Evolutionary conservation across 2,113 vertebrate species (phyloP).

Genomic region (Vulpes lagopus): DNA sequence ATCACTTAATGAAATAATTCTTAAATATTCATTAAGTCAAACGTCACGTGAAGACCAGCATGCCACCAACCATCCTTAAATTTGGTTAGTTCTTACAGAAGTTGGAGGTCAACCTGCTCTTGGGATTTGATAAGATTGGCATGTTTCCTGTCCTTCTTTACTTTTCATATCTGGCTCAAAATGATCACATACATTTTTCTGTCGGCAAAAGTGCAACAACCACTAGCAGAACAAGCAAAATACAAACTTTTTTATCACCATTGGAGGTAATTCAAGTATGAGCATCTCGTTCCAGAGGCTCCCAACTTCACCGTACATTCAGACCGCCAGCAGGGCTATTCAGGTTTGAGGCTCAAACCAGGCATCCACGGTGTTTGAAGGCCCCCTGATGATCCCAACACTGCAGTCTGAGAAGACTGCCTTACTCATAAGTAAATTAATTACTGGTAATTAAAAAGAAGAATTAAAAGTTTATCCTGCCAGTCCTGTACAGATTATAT

Average conservation of each 20-base stretch:
- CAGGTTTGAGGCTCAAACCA: background rate
- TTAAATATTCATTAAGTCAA: slow-evolving; percentile 42
- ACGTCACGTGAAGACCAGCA: background rate
- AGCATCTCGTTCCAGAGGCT: background rate
- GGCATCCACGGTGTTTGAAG: background rate
- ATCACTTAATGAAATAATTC: slow-evolving; percentile 26
- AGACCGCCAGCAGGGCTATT: background rate
- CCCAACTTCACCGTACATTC: background rate
- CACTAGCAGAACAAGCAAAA: background rate
- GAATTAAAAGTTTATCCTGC: background rate
- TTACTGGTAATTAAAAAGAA: slow-evolving; percentile 12
- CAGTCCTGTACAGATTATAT: background rate
- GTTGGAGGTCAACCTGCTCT: background rate
- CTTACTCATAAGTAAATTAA: slow-evolving; percentile 22
- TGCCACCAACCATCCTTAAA: background rate
- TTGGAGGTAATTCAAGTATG: background rate
- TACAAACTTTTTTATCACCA: background rate
- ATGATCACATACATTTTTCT: slow-evolving; percentile 11
- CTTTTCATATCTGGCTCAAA: background rate
- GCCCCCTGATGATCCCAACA: background rate
- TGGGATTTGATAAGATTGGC: slow-evolving; percentile 44
- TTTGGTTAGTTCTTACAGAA: slow-evolving; percentile 38
- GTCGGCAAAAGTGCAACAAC: background rate
- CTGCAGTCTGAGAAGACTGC: background rate
- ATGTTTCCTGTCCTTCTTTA: background rate